Evolutionary conservation across 2,113 vertebrate species (phyloP).

Genomic region (Passer domesticus): DNA sequence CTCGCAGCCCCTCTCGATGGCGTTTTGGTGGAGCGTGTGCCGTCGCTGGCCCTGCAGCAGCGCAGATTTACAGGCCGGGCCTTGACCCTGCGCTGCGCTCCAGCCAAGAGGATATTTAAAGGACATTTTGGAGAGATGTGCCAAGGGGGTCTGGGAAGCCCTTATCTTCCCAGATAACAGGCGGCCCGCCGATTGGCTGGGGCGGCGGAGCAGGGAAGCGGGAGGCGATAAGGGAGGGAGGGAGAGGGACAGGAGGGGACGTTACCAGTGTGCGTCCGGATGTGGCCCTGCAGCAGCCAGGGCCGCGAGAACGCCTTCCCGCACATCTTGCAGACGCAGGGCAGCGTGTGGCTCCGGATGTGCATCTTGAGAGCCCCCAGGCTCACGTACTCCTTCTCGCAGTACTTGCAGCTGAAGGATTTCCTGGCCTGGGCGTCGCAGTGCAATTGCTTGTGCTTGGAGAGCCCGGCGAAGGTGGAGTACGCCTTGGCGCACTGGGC

Average conservation of each 20-base stretch:
- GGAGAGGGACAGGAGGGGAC: neutral
- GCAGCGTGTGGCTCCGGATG: slow-evolving; percentile 96
- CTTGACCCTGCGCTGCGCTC: neutral
- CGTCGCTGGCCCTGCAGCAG: rapidly evolving
- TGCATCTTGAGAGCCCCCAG: slow-evolving; percentile 98
- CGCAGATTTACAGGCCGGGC: neutral
- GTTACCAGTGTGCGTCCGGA: slow-evolving; percentile 95
- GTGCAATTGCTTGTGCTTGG: slow-evolving; percentile 85
- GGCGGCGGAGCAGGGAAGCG: neutral
- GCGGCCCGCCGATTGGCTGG: neutral
- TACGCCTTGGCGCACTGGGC: slow-evolving; percentile 85
- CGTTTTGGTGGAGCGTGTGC: rapidly evolving
- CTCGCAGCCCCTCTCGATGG: rapidly evolving
- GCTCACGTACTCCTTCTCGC: slow-evolving; percentile 94
- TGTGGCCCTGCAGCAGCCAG: slow-evolving; percentile 96
- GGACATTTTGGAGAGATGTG: slow-evolving; percentile 30
- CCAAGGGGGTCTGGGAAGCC: slow-evolving; percentile 44
- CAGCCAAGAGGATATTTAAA: slow-evolving; percentile 46
- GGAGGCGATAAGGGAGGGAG: neutral
- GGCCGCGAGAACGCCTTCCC: slow-evolving; percentile 97
- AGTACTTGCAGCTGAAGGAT: slow-evolving; percentile 95
- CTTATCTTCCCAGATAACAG: slow-evolving; percentile 41
- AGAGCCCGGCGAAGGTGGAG: slow-evolving; percentile 83
- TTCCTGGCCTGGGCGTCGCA: slow-evolving; percentile 79
- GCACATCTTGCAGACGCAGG: slow-evolving; percentile 94